Evolutionary conservation across 1,140 invertebrate species (phyloP), one percentile per base, ranked within the genome.

Genomic region (Neotoxoptera formosana): DNA sequence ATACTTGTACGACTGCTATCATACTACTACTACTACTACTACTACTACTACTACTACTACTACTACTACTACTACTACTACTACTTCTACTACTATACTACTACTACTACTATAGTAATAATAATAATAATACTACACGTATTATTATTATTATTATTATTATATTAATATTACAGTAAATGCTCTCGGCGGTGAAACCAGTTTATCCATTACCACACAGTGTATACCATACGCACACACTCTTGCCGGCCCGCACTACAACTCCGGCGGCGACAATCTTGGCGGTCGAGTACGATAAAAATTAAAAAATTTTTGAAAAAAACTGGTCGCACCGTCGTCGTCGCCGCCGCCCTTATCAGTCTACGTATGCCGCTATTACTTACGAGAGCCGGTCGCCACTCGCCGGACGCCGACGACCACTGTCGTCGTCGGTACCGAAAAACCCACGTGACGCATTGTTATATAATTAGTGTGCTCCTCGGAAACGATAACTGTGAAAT

Each of bases 191-290:
- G 53, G 53, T 56, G 53, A 90, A 90, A 90, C 89, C 89, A 90
- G 89, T 90, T 90, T 90, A 90, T 90, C 89, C 89, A 90, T 90
- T 90, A 90, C 87, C 48, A 48, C 36, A 4, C n/a, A n/a, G n/a
- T n/a, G 25, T 87, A 30, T 87, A 17, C 51, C 51, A 36, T 11
- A 23, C 87, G 21, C 51, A 36, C n/a, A 4, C 21, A 56, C 87
- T 30, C 36, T 8, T 8, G 83, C 30, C 20, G 47, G 47, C 0
- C 45, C 45, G 47, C 11, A n/a, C 14, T 17, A n/a, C 47, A 1
- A 48, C 86, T 51, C n/a, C 21, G 87, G n/a, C 48, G 87, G 47
- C 48, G 48, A 89, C 48, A 89, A 53, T 89, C 47, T 89, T 1
- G 51, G 21, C 21, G 51, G 88, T 41, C 88, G 51, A 11, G 34